Base-by-base conservation (phyloP, 2,113 vertebrate species). In the Phoxinus phoxinus region DNA sequence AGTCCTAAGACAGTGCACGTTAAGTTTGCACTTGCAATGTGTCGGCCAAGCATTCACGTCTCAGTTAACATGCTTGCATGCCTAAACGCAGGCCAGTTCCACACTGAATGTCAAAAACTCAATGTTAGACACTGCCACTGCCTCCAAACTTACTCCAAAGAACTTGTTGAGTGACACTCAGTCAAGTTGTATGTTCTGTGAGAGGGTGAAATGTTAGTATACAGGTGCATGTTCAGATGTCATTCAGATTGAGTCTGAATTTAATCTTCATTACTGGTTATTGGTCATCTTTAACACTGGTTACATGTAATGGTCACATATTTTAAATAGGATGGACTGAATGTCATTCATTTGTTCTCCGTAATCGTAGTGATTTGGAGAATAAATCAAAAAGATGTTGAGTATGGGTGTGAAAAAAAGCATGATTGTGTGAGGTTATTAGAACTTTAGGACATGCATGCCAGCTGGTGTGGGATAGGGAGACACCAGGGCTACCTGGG, bases 401-500 rank as follows among this genome's bases (percentile, higher is more conserved):
- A 69, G 76, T 85, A 67, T 41, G 65, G 69, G 25, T 84, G 63
- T 69, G 65, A 35, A 48, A 10, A 53, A 2, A 69, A 84, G 61
- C 69, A 72, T 8, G 65, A 41, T 27, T 69, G 11, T 46, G 17
- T 46, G 25, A 74, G 46, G n/a, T 56, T 78, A 23, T 82, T 48
- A 21, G 74, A 35, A 41, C 44, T 30, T 51, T 75, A 17, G 35
- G 71, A 6, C 65, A 77, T 21, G 11, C 30, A 25, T 41, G 76
- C 44, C 44, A 10, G 19, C 19, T 37, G 53, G 27, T 56, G 48
- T 7, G 23, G 25, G 77, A 12, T 10, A 59, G 17, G 37, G 2
- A 61, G 19, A 59, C 27, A 81, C 23, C 84, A 87, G 84, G 65
- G 73, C 48, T 94, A 94, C 93, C 94, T 94, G 93, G 88, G 87